Base-by-base conservation (phyloP, 2,113 vertebrate genomes). In the Actenoides hombroni region DNA sequence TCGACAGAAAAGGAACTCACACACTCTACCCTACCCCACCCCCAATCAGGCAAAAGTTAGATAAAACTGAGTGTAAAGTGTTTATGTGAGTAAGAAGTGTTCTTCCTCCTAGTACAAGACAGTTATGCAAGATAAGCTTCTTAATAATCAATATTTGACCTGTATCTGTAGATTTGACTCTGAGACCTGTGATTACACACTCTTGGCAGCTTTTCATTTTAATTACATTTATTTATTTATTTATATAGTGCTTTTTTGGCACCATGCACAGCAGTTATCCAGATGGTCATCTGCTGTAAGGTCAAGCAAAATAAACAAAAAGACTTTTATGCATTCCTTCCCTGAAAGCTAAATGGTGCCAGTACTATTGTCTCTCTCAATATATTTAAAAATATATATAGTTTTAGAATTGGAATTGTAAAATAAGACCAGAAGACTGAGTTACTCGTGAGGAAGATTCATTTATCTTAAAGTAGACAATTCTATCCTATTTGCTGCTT, bases 141-240 rank as follows among this genome's bases (percentile, higher is more conserved):
- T 70, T 68, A 54, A 74, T 31, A 71, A 92, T 92, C 92, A 83
- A 75, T 94, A 94, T 83, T 88, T 90, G 64, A 90, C 85, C 64
- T 77, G n/a, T 68, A 71, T 90, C 71, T 90, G 60, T 70, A 88
- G 68, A 83, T 88, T 83, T 81, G 25, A 86, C 64, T 70, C 63
- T 42, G 54, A 94, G 64, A 81, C 26, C 49, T 84, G 56, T 63
- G 83, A 92, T 78, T 87, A 92, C 44, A 80, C 9, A 8, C 21
- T 67, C 48, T 90, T 95, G 71, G 87, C 88, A 94, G 39, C 60
- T 83, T 93, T 96, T 93, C 33, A 91, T 94, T 96, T 95, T 91
- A 95, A 97, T 96, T 95, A 25, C 11, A 78, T 64, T 88, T 86
- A 95, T 94, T 96, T 96, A 94, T 94, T 96, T 97, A 85, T 95